Conservation (phyloP, 2,888 invertebrate genomes). For the Amiota minor region DNA sequence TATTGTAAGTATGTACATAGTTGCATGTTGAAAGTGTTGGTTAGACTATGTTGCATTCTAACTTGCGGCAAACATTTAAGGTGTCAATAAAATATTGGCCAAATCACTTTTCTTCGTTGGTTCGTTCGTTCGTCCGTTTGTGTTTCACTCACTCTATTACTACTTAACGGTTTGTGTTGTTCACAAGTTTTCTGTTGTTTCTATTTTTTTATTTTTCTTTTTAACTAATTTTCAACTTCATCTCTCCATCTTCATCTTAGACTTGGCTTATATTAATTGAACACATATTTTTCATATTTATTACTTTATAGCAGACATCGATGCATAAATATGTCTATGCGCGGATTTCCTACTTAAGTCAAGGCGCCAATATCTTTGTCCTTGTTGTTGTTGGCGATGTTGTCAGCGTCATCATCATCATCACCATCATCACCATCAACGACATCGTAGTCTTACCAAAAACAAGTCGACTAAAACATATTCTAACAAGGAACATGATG, state of each 20-base stretch:
- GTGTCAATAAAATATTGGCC: constrained; percentile 23
- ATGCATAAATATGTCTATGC: constrained; percentile 17
- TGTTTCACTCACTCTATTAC: neutral
- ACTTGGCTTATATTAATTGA: constrained; percentile 21
- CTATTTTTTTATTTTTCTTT: neutral
- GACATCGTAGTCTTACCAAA: neutral
- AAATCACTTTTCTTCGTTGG: constrained; percentile 21
- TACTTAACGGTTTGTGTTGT: constrained; percentile 15
- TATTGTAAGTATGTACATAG: neutral
- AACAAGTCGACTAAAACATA: neutral
- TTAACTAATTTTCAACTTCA: neutral
- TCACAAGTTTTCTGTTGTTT: neutral
- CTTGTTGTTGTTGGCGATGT: too few species aligned
- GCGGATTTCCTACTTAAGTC: constrained; percentile 18
- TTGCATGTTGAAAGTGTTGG: neutral
- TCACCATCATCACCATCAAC: too few species aligned
- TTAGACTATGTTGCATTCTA: neutral
- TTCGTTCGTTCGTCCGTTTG: too few species aligned
- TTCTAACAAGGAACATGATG: neutral
- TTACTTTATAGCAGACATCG: constrained; percentile 8
- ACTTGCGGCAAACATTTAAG: constrained; percentile 21
- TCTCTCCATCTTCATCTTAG: neutral
- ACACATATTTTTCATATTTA: constrained; percentile 23
- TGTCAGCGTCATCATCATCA: too few species aligned
- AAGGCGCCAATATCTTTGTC: constrained; percentile 5